A percentile compares a stretch with the other conserved stretches of the same genome.
Evolutionary conservation across 2,113 vertebrate species (phyloP).

Genomic region (Cyprinodon brontotheroides): DNA sequence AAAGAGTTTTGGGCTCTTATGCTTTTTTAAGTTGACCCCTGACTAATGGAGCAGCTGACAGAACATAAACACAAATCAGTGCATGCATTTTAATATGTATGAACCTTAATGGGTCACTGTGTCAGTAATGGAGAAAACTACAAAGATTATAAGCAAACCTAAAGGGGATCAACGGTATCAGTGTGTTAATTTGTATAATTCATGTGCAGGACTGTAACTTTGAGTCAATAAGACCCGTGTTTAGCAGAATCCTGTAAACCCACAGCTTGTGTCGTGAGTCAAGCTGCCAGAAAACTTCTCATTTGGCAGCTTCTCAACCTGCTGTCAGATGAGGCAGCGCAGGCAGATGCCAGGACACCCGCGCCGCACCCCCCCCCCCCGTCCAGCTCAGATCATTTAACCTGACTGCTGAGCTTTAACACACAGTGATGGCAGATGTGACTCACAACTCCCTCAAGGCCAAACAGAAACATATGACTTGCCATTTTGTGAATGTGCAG

Average conservation of each 20-base stretch:
- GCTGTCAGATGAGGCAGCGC: constrained; percentile 35
- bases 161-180: neutral
- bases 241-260: constrained; percentile 7
- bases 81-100: neutral
- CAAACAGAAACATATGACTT: constrained; percentile 30
- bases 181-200: neutral
- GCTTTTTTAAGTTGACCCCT: no score
- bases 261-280: constrained; percentile 10
- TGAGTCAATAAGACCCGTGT: constrained; percentile 15
- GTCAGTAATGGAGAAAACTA: no score
- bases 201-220: constrained; percentile 2
- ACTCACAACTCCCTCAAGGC: constrained; percentile 25
- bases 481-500: neutral
- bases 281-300: constrained; percentile 38
- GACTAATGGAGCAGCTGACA: neutral
- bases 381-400: constrained; percentile 41
- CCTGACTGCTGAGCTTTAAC: constrained; percentile 37
- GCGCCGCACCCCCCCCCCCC: constrained; percentile 6
- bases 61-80: constrained; percentile 10
- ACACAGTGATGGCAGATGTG: constrained; percentile 28
- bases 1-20: no score
- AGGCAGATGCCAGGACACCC: constrained; percentile 41
- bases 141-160: neutral
- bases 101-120: neutral
- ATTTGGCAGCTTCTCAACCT: constrained; percentile 45